Percentiles rank a stretch among this genome's conserved stretches.
phyloP scores from a whole-genome alignment of 1,140 invertebrate species.

The Aphaenogaster rudis region DNA sequence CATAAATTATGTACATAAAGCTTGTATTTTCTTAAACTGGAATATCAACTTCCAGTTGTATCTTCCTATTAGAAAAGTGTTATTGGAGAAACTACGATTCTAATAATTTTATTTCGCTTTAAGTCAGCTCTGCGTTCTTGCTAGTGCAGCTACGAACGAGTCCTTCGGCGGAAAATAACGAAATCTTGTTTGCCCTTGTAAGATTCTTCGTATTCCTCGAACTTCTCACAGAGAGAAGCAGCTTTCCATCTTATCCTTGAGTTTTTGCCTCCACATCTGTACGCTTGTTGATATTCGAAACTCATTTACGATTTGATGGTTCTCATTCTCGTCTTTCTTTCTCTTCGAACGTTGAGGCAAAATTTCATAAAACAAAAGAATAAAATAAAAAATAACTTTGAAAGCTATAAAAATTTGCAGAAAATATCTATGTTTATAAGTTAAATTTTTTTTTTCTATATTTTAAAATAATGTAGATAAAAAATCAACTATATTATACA shows the following conservation, averaged over 20 bases:
- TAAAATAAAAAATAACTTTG: not conserved
- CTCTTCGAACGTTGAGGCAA: not conserved
- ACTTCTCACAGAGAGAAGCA: not conserved
- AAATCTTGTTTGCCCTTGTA: constrained; percentile 20
- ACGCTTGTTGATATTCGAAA: constrained; percentile 8
- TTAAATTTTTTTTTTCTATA: not conserved
- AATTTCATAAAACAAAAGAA: not conserved
- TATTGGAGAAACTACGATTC: not conserved
- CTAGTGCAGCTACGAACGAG: not conserved
- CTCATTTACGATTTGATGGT: constrained; percentile 11
- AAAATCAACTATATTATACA: not conserved
- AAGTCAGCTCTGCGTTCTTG: not conserved
- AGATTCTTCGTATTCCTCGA: constrained; percentile 14
- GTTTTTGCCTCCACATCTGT: constrained; percentile 62
- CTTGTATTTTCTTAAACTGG: not conserved
- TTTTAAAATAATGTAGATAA: no score
- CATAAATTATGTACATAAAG: not conserved
- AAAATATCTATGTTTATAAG: not conserved
- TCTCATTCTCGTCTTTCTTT: not conserved
- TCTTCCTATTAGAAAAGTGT: not conserved
- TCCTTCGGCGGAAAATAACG: not conserved
- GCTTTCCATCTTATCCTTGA: constrained; percentile 72
- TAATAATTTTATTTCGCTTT: not conserved
- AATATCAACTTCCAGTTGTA: not conserved
- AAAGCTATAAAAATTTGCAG: not conserved